Percentiles rank a stretch among this genome's conserved stretches.
These are phyloP conservation scores for Lophius americanus DNA, from an alignment of 2,797 vertebrate species.

Conservation along the genomic window DNA sequence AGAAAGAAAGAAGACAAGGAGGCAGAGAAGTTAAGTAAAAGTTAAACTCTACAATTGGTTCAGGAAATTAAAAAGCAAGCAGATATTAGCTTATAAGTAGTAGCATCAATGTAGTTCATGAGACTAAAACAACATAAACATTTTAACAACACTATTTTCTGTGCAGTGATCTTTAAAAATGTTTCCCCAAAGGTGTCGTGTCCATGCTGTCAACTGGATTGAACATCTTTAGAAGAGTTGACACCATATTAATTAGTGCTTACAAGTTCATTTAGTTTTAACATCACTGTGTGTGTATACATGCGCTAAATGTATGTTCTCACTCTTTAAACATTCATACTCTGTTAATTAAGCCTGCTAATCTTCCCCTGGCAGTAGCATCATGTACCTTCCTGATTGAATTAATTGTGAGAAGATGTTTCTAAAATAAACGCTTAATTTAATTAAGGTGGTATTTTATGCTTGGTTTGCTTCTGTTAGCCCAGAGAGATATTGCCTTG, in stretches of 20 bases:
- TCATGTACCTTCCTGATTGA: constrained; percentile 99
- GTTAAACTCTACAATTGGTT: no score
- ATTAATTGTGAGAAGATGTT: constrained; percentile 99
- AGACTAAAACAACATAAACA: no score
- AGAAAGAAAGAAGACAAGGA: no score
- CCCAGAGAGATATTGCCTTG: constrained; percentile 85
- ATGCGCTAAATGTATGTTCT: constrained; percentile 83
- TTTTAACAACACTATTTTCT: constrained; percentile 26
- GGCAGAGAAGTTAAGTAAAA: no score
- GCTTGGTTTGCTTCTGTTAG: constrained; percentile 93
- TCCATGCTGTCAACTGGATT: constrained; percentile 88
- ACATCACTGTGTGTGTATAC: constrained; percentile 81
- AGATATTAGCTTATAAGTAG: no score
- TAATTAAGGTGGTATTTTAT: constrained; percentile 99
- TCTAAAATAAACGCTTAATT: constrained; percentile 99
- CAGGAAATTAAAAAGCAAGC: no score
- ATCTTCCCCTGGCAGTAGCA: constrained; percentile 98
- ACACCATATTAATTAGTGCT: constrained; percentile 97
- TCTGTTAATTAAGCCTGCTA: constrained; percentile 99
- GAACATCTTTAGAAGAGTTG: constrained; percentile 93
- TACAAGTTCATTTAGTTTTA: constrained; percentile 96
- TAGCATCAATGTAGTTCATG: no score
- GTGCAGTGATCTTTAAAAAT: constrained; percentile 48
- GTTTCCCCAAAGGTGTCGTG: constrained; percentile 76
- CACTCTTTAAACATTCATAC: constrained; percentile 92